Evolutionary conservation across 2,888 invertebrate genomes (phyloP).

Genomic region (Anorthoa munda): DNA sequence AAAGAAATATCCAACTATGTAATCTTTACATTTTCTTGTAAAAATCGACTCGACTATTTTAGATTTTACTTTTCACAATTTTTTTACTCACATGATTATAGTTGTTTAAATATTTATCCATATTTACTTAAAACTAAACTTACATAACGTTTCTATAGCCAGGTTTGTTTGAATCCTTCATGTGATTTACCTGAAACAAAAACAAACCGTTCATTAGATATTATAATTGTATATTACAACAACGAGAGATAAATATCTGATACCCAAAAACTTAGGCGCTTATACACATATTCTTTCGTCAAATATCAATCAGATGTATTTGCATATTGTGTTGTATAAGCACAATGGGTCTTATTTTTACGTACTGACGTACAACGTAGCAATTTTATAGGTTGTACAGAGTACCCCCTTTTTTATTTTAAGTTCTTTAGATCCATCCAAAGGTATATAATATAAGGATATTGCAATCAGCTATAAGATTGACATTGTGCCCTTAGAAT

Average conservation of each 20-base stretch:
- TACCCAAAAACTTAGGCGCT: not conserved
- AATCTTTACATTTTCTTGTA: not conserved
- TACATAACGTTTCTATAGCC: not conserved
- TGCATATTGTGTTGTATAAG: not conserved
- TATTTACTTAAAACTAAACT: not conserved
- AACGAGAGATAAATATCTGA: not conserved
- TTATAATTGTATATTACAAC: not conserved
- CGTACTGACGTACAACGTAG: too few relatives aligned
- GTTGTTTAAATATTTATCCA: not conserved
- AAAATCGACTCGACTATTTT: not conserved
- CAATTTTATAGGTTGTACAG: too few relatives aligned
- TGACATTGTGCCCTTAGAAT: too few relatives aligned
- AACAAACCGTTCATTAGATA: not conserved
- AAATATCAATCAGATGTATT: not conserved
- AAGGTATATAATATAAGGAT: too few relatives aligned
- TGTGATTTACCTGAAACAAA: constrained; percentile 49
- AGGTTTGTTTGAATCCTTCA: not conserved
- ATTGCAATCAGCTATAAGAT: too few relatives aligned
- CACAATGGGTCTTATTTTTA: too few relatives aligned
- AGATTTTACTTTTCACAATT: too few relatives aligned
- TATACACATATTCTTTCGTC: not conserved
- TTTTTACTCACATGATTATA: too few relatives aligned
- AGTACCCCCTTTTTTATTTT: too few relatives aligned
- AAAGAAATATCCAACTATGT: too few relatives aligned
- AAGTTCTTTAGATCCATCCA: too few relatives aligned